phyloP scores from a whole-genome alignment of 2,888 invertebrate genomes.

The Xiphydria camelus region DNA sequence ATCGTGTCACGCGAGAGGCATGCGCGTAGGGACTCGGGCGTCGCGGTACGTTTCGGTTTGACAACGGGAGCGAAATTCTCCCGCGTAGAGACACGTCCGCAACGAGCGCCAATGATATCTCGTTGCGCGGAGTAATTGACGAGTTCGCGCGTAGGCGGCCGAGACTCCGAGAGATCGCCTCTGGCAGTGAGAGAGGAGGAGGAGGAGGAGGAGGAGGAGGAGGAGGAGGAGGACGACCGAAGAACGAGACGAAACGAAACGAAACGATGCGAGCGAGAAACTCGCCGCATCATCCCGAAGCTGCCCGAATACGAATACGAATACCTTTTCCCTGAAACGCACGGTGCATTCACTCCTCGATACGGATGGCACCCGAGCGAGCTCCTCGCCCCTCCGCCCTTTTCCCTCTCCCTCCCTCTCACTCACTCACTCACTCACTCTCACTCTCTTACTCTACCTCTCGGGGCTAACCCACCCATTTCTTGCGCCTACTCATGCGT shows the following conservation, averaged over 20 bases:
- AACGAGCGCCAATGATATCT: slow-evolving; percentile 41
- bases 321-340: slow-evolving; percentile 44
- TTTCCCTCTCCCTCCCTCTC: slow-evolving; percentile 11
- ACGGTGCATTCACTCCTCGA: slow-evolving; percentile 30
- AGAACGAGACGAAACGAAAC: slow-evolving; percentile 16
- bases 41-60: no score
- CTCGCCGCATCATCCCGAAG: slow-evolving; percentile 45
- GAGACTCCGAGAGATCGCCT: no score
- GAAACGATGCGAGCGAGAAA: slow-evolving; percentile 20
- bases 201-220: neutral
- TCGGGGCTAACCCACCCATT: slow-evolving; percentile 48
- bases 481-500: slow-evolving; percentile 42
- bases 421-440: slow-evolving; percentile 13
- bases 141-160: slow-evolving; percentile 52
- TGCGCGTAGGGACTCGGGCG: no score
- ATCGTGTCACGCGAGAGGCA: no score
- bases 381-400: slow-evolving; percentile 21
- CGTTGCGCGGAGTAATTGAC: slow-evolving; percentile 55
- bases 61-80: no score
- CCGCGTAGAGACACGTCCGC: no score
- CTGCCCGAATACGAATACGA: no score
- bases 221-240: slow-evolving; percentile 2
- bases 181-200: slow-evolving; percentile 17
- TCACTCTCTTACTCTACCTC: slow-evolving; percentile 24
- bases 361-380: slow-evolving; percentile 51